Conservation (phyloP, 2,888 invertebrate genomes). For the Heterodera filipjevi region DNA sequence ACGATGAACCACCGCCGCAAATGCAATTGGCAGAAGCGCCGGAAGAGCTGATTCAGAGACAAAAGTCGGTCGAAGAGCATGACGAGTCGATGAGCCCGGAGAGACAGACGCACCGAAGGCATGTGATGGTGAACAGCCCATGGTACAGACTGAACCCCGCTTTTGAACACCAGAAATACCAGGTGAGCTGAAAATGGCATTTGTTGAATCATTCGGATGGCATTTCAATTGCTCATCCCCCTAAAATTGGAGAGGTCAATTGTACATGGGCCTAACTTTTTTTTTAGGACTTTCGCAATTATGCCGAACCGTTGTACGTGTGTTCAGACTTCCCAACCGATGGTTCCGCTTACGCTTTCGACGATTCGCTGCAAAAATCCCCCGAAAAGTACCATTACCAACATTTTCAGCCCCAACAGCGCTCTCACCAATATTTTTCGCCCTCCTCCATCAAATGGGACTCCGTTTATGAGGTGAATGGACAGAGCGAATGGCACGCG, state of each 20-base stretch:
- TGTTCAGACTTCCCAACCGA: not conserved
- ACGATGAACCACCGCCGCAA: constrained; percentile 10
- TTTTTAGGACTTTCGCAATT: constrained; percentile 14
- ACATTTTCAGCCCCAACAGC: constrained; percentile 13
- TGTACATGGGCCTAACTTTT: too few species aligned
- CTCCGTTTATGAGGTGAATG: constrained; percentile 19
- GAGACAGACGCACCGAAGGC: not conserved
- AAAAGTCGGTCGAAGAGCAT: not conserved
- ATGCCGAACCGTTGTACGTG: constrained; percentile 20
- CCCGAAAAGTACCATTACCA: constrained; percentile 9
- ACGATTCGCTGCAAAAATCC: not conserved
- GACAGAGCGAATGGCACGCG: not conserved
- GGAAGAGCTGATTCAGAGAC: not conserved
- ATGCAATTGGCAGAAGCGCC: constrained; percentile 5
- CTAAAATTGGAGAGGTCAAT: too few species aligned
- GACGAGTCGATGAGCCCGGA: not conserved
- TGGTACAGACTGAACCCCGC: not conserved
- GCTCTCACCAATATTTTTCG: constrained; percentile 22
- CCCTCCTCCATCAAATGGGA: constrained; percentile 25
- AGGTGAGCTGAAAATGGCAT: not conserved
- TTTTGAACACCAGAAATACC: not conserved
- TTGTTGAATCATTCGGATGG: too few species aligned
- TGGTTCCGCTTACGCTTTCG: not conserved
- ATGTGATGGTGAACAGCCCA: constrained; percentile 1
- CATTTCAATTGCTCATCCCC: not conserved